Evolutionary conservation across 2,797 vertebrate species (phyloP).

Genomic region (Paratrypauchen microcephalus): DNA sequence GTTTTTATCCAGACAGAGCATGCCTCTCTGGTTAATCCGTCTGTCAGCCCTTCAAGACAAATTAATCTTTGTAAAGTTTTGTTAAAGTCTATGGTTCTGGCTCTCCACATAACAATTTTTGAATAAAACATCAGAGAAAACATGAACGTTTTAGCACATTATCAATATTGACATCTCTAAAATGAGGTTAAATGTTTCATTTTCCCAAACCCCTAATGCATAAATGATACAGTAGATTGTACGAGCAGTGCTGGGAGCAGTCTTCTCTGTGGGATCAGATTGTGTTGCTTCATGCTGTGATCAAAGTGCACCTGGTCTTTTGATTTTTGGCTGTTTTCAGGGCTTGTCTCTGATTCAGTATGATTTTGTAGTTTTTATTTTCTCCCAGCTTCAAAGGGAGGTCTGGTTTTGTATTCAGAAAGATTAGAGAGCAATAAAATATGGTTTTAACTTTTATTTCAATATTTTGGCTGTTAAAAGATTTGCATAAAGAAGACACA

Average conservation of each 20-base stretch:
- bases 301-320: conserved; percentile 18
- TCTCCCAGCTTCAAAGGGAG: conserved; percentile 31
- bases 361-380: conserved; percentile 44
- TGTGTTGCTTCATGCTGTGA: conserved; percentile 10
- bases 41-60: too few species aligned
- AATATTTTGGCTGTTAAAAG: neutral
- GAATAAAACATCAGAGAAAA: neutral
- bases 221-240: neutral
- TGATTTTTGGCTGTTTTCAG: conserved; percentile 33
- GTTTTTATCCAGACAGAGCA: too few species aligned
- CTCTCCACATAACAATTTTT: too few species aligned
- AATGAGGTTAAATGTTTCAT: neutral
- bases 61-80: too few species aligned
- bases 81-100: too few species aligned
- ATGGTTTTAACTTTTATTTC: conserved; percentile 8
- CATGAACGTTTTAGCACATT: neutral
- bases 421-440: conserved; percentile 15
- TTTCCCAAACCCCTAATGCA: neutral
- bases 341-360: conserved; percentile 15
- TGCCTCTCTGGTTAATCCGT: too few species aligned
- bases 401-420: conserved; percentile 15
- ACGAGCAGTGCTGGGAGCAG: neutral
- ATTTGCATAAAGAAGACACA: too few species aligned
- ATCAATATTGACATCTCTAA: neutral
- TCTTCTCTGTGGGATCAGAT: conserved; percentile 13